phyloP scores from a whole-genome alignment of 2,888 invertebrate species.

The Netelia virgata region DNA sequence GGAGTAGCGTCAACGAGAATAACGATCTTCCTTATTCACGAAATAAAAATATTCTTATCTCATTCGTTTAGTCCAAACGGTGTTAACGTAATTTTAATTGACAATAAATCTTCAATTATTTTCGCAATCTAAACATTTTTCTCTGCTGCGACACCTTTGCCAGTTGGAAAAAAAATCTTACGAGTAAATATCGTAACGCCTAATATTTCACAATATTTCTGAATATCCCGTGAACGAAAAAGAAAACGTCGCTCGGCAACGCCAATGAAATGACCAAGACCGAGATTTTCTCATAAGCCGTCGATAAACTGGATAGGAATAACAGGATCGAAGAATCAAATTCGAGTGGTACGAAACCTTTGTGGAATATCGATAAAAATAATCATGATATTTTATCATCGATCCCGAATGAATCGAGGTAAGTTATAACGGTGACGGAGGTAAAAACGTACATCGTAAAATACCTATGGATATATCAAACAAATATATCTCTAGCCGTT shows the following conservation, averaged over 20 bases:
- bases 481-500: slow-evolving; percentile 35
- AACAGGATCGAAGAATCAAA: neutral
- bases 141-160: neutral
- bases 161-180: neutral
- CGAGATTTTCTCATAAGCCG: neutral
- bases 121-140: too few relatives aligned
- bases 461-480: slow-evolving; percentile 46
- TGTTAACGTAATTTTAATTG: too few relatives aligned
- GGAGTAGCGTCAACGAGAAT: slow-evolving; percentile 32
- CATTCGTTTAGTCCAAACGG: too few relatives aligned
- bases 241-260: neutral
- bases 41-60: too few relatives aligned
- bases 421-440: neutral
- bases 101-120: too few relatives aligned
- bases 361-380: slow-evolving; percentile 30
- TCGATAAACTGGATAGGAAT: neutral
- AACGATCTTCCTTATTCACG: neutral
- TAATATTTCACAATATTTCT: neutral
- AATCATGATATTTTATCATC: slow-evolving; percentile 25
- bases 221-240: neutral
- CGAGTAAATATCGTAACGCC: neutral
- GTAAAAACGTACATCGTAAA: slow-evolving; percentile 22
- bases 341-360: neutral
- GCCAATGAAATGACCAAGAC: neutral
- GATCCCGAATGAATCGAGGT: slow-evolving; percentile 29